Evolutionary conservation across 2,888 invertebrate species (phyloP).

Genomic region (Drosophila atripex): DNA sequence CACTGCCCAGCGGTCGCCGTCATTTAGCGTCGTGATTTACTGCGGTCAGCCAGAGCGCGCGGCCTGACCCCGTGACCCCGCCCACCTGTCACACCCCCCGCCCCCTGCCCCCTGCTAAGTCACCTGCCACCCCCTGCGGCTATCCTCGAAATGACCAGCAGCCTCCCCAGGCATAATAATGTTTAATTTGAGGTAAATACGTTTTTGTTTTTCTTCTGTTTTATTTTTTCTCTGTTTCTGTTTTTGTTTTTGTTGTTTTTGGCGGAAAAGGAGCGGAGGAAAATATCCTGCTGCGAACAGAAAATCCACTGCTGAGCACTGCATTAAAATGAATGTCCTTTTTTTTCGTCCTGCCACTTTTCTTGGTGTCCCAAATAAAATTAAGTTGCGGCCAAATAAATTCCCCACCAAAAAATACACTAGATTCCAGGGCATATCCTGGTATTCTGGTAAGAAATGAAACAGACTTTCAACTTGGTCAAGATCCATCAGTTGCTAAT

Average conservation of each 20-base stretch:
- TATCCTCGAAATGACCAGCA: constrained; percentile 78
- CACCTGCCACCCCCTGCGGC: constrained; percentile 64
- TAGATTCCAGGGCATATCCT: not conserved
- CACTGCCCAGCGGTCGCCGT: constrained; percentile 58
- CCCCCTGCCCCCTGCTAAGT: not conserved
- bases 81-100: constrained; percentile 7
- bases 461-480: constrained; percentile 13
- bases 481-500: constrained; percentile 58
- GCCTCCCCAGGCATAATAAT: constrained; percentile 76
- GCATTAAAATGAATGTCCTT: constrained; percentile 60
- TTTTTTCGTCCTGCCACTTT: not conserved
- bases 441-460: constrained; percentile 1
- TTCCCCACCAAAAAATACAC: not conserved
- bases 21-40: constrained; percentile 82
- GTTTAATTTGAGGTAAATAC: constrained; percentile 83
- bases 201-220: constrained; percentile 72
- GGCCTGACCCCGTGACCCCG: constrained; percentile 7
- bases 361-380: constrained; percentile 39
- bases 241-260: constrained; percentile 19
- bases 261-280: not conserved
- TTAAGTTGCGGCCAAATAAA: too few species aligned
- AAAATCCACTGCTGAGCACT: constrained; percentile 45
- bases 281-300: constrained; percentile 29
- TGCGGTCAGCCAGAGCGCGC: constrained; percentile 73
- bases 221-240: too few species aligned